Evolutionary conservation across 2,888 invertebrate species (phyloP), one percentile per base, ranked within the genome.

Genomic region (Mycogona germanica): DNA sequence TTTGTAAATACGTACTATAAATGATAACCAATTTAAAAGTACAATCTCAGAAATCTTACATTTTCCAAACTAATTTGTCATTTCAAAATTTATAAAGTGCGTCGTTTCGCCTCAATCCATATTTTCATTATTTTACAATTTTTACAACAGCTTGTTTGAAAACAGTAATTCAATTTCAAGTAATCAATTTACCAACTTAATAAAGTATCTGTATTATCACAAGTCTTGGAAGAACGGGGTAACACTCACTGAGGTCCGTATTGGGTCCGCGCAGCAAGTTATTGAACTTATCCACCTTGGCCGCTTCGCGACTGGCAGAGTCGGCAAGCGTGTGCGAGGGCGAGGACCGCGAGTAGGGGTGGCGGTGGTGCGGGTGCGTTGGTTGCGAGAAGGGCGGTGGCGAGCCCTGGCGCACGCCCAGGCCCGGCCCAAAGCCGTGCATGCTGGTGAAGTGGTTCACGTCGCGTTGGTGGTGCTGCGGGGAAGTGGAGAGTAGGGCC

Each of bases 231-330:
- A 48, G 30, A 29, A 9, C 21, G 4, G 28, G 23, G 3, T 4
- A 42, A 9, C 25, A 59, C 62, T 55, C 61, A 70, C 70, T 67
- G 62, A 95, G 73, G 72, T 89, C 86, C 57, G 89, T 76, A 55
- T 86, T 78, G 41, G 80, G 75, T 60, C 80, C 81, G 57, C 85
- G 80, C 55, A 92, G 74, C 52, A 92, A 72, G 58, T 80, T 76
- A 68, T 85, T 80, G 68, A 96, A 91, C 67, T 88, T 81, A 63
- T 87, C 87, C 61, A 91, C 73, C 71, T 88, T 91, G 26, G 83
- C 84, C 44, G 65, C 66, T 59, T 74, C 72, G 46, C 69, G 63
- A 58, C 75, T 73, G 6, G n/a, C 51, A 12, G 12, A 17, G 23
- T 51, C 26, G 4, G 35, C 38, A 37, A 30, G 5, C 29, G 29